Conservation (phyloP, 2,113 vertebrate species). For the Fulica atra region DNA sequence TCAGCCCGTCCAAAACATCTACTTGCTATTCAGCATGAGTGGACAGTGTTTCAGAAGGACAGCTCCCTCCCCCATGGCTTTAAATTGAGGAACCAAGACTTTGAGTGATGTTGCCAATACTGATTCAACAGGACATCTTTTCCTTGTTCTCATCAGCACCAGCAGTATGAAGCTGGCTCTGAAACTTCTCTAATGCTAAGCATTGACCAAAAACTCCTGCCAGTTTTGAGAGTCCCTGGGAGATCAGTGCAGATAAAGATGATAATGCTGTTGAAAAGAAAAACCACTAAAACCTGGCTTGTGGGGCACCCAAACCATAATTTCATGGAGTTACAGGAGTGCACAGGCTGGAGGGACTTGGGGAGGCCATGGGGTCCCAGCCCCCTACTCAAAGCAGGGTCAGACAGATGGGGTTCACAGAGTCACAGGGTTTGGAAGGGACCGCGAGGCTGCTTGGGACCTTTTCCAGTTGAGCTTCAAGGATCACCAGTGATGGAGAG, state of each 20-base stretch:
- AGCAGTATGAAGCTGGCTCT: fast-evolving
- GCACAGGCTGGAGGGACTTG: not conserved
- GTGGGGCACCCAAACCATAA: not conserved
- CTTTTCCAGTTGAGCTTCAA: not conserved
- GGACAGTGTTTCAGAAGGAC: not conserved
- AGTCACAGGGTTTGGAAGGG: no score
- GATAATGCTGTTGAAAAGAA: not conserved
- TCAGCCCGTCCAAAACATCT: not conserved
- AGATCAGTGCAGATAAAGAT: not conserved
- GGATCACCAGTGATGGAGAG: not conserved
- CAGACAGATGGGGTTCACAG: no score
- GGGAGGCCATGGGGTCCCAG: not conserved
- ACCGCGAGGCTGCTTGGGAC: not conserved
- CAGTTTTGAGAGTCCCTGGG: not conserved
- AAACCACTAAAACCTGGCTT: not conserved
- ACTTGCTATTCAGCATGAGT: not conserved
- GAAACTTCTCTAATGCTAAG: not conserved
- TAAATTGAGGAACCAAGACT: not conserved
- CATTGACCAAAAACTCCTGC: not conserved
- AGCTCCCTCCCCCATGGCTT: not conserved
- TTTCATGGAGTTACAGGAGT: not conserved
- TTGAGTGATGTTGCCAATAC: not conserved
- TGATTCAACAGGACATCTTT: fast-evolving
- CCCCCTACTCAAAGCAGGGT: not conserved
- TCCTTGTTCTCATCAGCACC: not conserved